phyloP scores from a whole-genome alignment of 1,140 invertebrate species.

The Amphibalanus amphitrite region DNA sequence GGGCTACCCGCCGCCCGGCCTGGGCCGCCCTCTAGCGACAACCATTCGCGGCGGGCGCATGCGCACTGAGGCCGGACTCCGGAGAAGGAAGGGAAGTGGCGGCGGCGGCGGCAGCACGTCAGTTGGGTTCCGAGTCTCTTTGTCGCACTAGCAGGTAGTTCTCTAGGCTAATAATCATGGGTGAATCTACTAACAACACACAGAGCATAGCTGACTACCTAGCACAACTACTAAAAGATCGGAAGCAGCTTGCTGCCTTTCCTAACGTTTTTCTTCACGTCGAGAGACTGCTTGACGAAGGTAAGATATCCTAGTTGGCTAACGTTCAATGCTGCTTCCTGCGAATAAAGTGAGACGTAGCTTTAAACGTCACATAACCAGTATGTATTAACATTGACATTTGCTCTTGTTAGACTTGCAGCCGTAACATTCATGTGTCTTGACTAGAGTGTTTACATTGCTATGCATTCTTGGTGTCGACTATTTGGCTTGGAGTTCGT shows the following conservation, averaged over 20 bases:
- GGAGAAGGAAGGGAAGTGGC: not conserved
- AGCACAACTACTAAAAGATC: constrained; percentile 99
- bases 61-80: not conserved
- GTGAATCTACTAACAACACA: constrained; percentile 37
- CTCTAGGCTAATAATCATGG: not conserved
- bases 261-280: constrained; percentile 99
- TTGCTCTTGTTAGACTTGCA: not conserved
- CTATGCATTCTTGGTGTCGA: too few relatives aligned
- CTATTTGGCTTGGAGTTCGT: too few relatives aligned
- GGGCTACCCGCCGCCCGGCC: not conserved
- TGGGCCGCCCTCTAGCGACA: not conserved
- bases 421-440: not conserved
- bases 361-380: not conserved
- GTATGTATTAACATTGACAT: not conserved
- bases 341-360: not conserved
- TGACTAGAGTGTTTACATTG: too few relatives aligned
- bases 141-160: not conserved
- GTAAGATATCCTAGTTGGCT: constrained; percentile 39
- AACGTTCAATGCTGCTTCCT: constrained; percentile 10
- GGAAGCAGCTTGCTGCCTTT: constrained; percentile 97
- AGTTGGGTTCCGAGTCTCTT: not conserved
- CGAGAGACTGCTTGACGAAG: constrained; percentile 97
- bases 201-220: constrained; percentile 98
- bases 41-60: not conserved
- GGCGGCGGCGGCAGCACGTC: not conserved